Conservation (phyloP, 1,140 invertebrate genomes). For the Glossosoma conforme region DNA sequence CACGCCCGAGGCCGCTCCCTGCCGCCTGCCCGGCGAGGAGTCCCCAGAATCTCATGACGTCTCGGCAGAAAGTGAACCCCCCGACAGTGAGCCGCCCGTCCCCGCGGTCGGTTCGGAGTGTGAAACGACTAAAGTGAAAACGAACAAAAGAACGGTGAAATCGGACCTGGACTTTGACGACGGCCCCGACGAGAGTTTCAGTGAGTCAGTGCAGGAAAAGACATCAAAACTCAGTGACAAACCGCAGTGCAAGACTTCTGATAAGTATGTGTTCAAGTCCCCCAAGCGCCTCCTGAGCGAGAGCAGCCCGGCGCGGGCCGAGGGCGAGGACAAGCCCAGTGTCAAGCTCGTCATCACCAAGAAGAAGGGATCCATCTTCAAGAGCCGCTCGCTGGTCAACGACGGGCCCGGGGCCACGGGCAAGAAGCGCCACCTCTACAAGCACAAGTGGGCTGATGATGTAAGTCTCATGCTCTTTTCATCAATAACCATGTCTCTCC, state of each 20-base stretch:
- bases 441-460: slow-evolving; percentile 81
- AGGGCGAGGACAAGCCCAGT: slow-evolving; percentile 46
- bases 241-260: slow-evolving; percentile 14
- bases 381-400: slow-evolving; percentile 68
- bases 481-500: background rate
- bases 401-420: slow-evolving; percentile 60
- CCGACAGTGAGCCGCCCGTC: background rate
- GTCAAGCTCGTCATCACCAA: slow-evolving; percentile 64
- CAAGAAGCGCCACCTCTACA: slow-evolving; percentile 76
- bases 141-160: slow-evolving; percentile 15
- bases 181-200: slow-evolving; percentile 4
- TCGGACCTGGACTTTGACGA: slow-evolving; percentile 8
- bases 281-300: slow-evolving; percentile 38
- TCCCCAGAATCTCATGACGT: slow-evolving; percentile 17
- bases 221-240: slow-evolving; percentile 17
- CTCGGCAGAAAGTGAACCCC: slow-evolving; percentile 27
- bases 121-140: slow-evolving; percentile 18
- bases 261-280: slow-evolving; percentile 41
- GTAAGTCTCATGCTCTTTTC: slow-evolving; percentile 38
- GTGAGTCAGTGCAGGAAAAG: slow-evolving; percentile 17
- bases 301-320: slow-evolving; percentile 34
- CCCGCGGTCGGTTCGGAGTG: slow-evolving; percentile 6
- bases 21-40: slow-evolving; percentile 15
- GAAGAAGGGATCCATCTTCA: slow-evolving; percentile 86
- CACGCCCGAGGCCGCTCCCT: slow-evolving; percentile 3